These are phyloP conservation scores for Octopus sinensis DNA, from an alignment of 1,140 invertebrate genomes.

Conservation along the genomic window DNA sequence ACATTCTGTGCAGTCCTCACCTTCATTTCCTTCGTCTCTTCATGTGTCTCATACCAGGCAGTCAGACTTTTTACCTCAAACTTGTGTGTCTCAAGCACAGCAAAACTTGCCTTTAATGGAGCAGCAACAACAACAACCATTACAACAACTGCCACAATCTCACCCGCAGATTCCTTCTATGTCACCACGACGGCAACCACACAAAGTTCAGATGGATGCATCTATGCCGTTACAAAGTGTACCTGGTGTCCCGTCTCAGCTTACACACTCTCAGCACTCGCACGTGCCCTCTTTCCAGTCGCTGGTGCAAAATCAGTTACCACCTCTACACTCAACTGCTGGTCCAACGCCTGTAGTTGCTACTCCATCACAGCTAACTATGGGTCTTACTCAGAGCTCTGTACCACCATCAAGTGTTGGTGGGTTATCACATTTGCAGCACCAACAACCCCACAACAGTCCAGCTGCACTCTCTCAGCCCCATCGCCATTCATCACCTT, in stretches of 20 bases:
- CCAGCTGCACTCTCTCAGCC: neutral
- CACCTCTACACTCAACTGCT: neutral
- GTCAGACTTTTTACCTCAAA: conserved; percentile 2
- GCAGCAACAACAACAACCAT: neutral
- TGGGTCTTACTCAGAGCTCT: neutral
- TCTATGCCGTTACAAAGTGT: neutral
- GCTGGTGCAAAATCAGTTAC: neutral
- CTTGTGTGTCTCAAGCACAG: neutral
- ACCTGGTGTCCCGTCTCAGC: neutral
- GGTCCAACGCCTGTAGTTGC: neutral
- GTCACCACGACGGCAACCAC: neutral
- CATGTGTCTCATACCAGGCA: neutral
- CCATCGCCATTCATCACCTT: neutral
- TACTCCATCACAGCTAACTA: neutral
- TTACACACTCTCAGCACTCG: neutral
- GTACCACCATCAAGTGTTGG: neutral
- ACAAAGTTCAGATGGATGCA: conserved; percentile 4
- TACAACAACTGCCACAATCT: neutral
- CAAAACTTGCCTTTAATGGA: neutral
- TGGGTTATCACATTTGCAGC: neutral
- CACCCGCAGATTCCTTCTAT: neutral
- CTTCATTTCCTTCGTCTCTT: neutral
- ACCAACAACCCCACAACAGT: neutral
- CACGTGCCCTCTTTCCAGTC: neutral
- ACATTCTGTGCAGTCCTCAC: neutral